Conservation (phyloP, 2,797 vertebrate species). For the Selene dorsalis region DNA sequence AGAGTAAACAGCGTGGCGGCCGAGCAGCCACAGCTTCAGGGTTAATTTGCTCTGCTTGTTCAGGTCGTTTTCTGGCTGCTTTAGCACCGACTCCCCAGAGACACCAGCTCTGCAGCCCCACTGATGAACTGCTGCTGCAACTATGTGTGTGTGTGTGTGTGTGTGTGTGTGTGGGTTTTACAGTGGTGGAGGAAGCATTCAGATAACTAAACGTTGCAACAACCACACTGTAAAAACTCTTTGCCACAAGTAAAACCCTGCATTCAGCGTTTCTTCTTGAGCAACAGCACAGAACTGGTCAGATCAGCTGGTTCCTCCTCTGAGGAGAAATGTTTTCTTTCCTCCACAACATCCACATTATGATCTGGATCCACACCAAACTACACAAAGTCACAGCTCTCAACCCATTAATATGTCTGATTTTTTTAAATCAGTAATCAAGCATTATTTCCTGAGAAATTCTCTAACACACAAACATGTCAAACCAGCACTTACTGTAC, state of each 20-base stretch:
- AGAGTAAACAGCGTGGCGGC: slow-evolving; percentile 20
- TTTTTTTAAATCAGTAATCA: no score
- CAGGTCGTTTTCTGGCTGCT: slow-evolving; percentile 69
- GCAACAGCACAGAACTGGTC: background rate
- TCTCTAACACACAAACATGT: no score
- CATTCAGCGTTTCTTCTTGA: background rate
- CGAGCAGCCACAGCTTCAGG: slow-evolving; percentile 26
- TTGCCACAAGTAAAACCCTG: background rate
- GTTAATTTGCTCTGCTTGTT: slow-evolving; percentile 63
- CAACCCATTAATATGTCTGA: background rate
- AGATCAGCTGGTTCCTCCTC: background rate
- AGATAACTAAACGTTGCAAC: background rate
- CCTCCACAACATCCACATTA: background rate
- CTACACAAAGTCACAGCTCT: background rate
- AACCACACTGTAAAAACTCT: background rate
- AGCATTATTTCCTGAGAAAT: no score
- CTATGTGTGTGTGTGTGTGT: slow-evolving; percentile 9
- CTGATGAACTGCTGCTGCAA: slow-evolving; percentile 18
- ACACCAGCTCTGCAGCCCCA: background rate
- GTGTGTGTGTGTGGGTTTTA: slow-evolving; percentile 3
- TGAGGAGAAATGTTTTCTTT: no score
- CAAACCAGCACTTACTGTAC: no score
- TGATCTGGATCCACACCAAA: background rate
- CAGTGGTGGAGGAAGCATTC: background rate
- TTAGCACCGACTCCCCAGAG: slow-evolving; percentile 56